Percentiles rank a stretch among this genome's conserved stretches.
Conservation (phyloP, 2,797 vertebrate genomes). For the Mormyrops boulengeri region DNA sequence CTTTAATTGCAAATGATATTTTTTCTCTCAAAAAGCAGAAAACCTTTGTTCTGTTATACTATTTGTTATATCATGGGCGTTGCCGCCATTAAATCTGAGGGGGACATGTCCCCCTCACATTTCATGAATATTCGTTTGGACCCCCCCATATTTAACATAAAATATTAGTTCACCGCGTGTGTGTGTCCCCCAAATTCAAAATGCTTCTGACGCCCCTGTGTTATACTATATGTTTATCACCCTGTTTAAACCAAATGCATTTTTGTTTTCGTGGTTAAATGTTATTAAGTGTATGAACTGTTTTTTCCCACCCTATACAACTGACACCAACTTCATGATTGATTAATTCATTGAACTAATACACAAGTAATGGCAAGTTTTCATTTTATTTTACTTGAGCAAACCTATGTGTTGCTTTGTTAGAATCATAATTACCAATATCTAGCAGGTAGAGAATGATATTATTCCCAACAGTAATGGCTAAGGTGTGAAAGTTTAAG, state of each 20-base stretch:
- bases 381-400: neutral
- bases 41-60: neutral
- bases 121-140: no score
- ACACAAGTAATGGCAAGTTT: neutral
- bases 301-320: neutral
- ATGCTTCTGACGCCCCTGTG: no score
- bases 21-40: neutral
- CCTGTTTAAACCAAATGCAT: neutral
- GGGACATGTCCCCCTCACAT: no score
- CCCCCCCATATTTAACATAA: no score
- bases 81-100: no score
- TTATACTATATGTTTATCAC: neutral
- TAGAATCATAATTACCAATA: neutral
- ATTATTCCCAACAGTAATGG: neutral
- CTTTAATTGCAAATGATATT: conserved; percentile 11
- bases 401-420: neutral
- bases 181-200: no score
- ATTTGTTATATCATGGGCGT: neutral
- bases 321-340: neutral
- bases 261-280: neutral
- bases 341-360: neutral
- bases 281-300: neutral
- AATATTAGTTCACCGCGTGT: no score
- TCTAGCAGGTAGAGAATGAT: neutral
- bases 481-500: neutral